These are phyloP conservation scores for Oncorhynchus tshawytscha DNA, from an alignment of 2,113 vertebrate genomes.

Conservation along the genomic window DNA sequence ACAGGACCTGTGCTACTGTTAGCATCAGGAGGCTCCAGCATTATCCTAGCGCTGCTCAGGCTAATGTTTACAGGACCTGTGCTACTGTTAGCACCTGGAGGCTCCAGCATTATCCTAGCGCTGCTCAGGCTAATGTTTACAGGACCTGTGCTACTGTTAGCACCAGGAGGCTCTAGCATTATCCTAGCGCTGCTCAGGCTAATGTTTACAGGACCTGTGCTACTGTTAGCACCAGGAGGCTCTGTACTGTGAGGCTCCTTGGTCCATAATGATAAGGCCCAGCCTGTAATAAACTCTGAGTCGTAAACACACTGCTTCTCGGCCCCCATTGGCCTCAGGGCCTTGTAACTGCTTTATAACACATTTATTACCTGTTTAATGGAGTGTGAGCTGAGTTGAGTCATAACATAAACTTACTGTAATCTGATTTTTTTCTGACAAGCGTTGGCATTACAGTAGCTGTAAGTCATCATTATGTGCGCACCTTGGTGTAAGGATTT, in stretches of 20 bases:
- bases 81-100: too few species aligned
- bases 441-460: slow-evolving; percentile 57
- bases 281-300: slow-evolving; percentile 71
- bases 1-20: too few species aligned
- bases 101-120: too few species aligned
- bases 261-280: slow-evolving; percentile 67
- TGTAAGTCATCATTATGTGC: slow-evolving; percentile 58
- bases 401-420: slow-evolving; percentile 60
- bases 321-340: slow-evolving; percentile 62
- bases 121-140: too few species aligned
- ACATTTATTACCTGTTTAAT: slow-evolving; percentile 75
- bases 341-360: slow-evolving; percentile 73
- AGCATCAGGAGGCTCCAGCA: too few species aligned
- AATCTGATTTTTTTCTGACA: slow-evolving; percentile 57
- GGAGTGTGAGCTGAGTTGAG: slow-evolving; percentile 55
- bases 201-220: slow-evolving; percentile 45
- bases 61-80: too few species aligned
- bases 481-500: slow-evolving; percentile 44
- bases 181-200: slow-evolving; percentile 41
- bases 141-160: too few species aligned
- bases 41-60: too few species aligned
- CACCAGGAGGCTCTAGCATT: slow-evolving; percentile 11
- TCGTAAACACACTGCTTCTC: slow-evolving; percentile 71
- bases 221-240: slow-evolving; percentile 40
- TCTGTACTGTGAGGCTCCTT: slow-evolving; percentile 23